Evolutionary conservation across 2,797 vertebrate species (phyloP), one percentile per base, ranked within the genome.

Genomic region (Alca torda): DNA sequence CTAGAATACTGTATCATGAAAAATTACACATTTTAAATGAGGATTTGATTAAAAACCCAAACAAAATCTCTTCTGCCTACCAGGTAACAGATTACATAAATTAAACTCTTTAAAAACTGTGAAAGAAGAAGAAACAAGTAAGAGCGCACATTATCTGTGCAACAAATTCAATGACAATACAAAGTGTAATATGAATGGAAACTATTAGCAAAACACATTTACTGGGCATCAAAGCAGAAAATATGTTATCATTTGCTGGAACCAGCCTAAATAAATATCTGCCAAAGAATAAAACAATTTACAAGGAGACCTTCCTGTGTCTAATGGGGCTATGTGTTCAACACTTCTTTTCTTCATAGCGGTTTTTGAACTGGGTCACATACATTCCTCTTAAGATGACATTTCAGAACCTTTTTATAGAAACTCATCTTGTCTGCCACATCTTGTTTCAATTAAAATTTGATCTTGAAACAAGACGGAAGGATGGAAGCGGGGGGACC

Each of bases 371-470:
- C 50, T 83, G 67, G 67, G 92, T 94, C 84, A 90, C 53, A 57
- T 25, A 78, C 37, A 24, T 92, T 89, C 37, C 76, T 90, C 39
- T 72, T 88, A 91, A 87, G 74, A 69, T 65, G 76, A 91, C 76
- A 90, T 45, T 89, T 96, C 75, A 51, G 30, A 86, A 39, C 41
- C 56, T 95, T 77, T 95, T 93, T 88, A 75, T 93, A 87, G 90
- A 69, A 54, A 82, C 4, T 65, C 50, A 89, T 77, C 75, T 86
- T 72, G 37, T 35, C 67, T 79, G 41, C 37, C 41, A 48, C 37
- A 73, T 56, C 67, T 87, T 75, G 18, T 78, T 96, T 88, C 89
- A 95, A 90, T 95, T 93, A 94, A 94, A 91, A 80, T 72, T 91
- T 87, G 79, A 80, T 91, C 89, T 96, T 87, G 87, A 93, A 96